Evolutionary conservation across 2,113 vertebrate species (phyloP), one percentile per base, ranked within the genome.

Genomic region (Brachyistius frenatus): DNA sequence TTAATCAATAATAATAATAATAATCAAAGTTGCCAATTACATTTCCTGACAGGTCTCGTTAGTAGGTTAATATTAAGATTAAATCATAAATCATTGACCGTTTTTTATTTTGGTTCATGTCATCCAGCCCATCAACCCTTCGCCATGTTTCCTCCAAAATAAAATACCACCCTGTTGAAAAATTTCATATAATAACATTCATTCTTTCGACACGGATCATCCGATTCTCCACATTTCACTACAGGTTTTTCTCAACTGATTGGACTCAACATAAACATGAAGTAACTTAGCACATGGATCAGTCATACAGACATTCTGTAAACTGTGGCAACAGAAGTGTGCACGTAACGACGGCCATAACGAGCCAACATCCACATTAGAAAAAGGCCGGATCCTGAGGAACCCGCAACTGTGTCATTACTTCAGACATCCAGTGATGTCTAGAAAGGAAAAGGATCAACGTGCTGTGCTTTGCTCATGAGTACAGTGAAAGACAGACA

Each of bases 51-150:
- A 39, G 49, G 49, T 64, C 7, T 16, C 16, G 6, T 61, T 33
- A n/a, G 7, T 14, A 64, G 5, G 0, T 53, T 23, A 47, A 54
- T 36, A 74, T 68, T 52, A 1, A 85, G 2, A 57, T 64, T 2
- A 66, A 61, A 60, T 49, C n/a, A 66, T 61, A 52, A 50, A 64
- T 60, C 5, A 54, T 10, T 32, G 3, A 49, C 3, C 49, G 37
- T 66, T 49, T 66, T 82, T 88, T 73, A 55, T 86, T 87, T 73
- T 73, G n/a, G 32, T 83, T 88, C 32, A 66, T 81, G 32, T 80
- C 73, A 82, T 78, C 31, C 62, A 76, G 16, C 36, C 56, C 35
- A 54, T 54, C 10, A 76, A 63, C n/a, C 35, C 71, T 50, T 1
- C 4, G 5, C 13, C 58, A 52, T 3, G 2, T 41, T 47, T 50